Evolutionary conservation across 2,113 vertebrate species (phyloP), one percentile per base, ranked within the genome.

Genomic region (Rhombomys opimus): DNA sequence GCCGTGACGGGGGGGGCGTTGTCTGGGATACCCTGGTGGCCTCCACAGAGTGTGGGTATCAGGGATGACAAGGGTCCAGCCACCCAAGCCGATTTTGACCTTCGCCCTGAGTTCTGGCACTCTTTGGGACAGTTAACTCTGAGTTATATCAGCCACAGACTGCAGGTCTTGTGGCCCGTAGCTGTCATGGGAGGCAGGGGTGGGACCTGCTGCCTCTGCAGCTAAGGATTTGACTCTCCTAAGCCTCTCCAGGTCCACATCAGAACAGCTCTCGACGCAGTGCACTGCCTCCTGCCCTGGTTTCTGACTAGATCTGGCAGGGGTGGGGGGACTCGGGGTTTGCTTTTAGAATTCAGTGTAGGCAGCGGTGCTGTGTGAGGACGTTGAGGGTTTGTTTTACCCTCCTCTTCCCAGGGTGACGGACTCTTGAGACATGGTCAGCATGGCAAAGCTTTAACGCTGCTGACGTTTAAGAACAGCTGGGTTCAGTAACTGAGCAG

Each of bases 121-220:
- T 9, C 12, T 22, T 5, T n/a, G 41, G 52, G 27, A 57, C 14
- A 73, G 41, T 46, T 90, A 10, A 54, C 17, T 30, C 38, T 25
- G 41, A 41, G 17, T 10, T 54, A 57, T 12, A 3, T 11, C 46
- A 15, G 35, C 14, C 10, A 17, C 12, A 59, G 18, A 6, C 12
- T 41, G 5, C 68, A 93, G 46, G 15, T n/a, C 25, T 65, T 5
- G 6, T 17, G 76, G 8, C 57, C 23, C 78, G 32, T 68, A 27
- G 5, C 2, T 3, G 11, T 1, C 1, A 0, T 1, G 0, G 12
- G 13, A 22, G 38, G 54, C 18, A 9, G 67, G n/a, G 17, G 0
- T 6, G 57, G 35, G 22, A 20, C 17, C 46, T 5, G 4, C 46
- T 46, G 46, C 46, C 46, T 46, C 46, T 46, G 46, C 46, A 46